Percentiles rank a stretch among this genome's conserved stretches.
Conservation (phyloP, 2,113 vertebrate genomes). For the Oryzias javanicus region DNA sequence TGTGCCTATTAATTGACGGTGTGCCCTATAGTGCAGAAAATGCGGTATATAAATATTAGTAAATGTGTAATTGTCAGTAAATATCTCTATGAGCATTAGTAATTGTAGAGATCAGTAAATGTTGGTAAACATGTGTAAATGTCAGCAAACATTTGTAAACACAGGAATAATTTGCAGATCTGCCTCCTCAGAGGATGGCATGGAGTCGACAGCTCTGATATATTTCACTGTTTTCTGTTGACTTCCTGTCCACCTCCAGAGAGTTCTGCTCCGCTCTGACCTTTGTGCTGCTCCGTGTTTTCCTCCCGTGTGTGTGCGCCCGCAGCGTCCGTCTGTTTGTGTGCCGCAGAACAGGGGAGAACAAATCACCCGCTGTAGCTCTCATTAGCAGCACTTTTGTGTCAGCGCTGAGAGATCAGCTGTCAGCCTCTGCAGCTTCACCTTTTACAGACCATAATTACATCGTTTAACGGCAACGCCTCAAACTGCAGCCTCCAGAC, state of each 20-base stretch:
- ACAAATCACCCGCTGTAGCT: slow-evolving; percentile 73
- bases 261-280: slow-evolving; percentile 64
- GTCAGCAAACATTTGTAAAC: neutral
- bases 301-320: slow-evolving; percentile 27
- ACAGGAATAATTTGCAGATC: slow-evolving; percentile 12
- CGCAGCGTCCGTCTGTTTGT: slow-evolving; percentile 20
- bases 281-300: slow-evolving; percentile 71
- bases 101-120: no score
- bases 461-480: slow-evolving; percentile 48
- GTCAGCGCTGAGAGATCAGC: slow-evolving; percentile 65
- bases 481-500: slow-evolving; percentile 7
- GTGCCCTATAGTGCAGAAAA: no score
- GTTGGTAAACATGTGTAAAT: no score
- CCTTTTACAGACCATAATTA: slow-evolving; percentile 64
- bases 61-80: no score
- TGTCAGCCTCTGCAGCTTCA: slow-evolving; percentile 63
- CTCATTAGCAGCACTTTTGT: slow-evolving; percentile 72
- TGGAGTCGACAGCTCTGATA: slow-evolving; percentile 17
- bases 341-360: slow-evolving; percentile 59
- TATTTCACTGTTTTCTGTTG: slow-evolving; percentile 53
- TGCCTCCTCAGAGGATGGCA: slow-evolving; percentile 20
- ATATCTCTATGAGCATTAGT: no score
- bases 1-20: no score
- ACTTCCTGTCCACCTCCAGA: slow-evolving; percentile 60
- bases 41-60: no score